Base-by-base conservation (phyloP, 1,140 invertebrate genomes). In the Copidosoma floridanum region DNA sequence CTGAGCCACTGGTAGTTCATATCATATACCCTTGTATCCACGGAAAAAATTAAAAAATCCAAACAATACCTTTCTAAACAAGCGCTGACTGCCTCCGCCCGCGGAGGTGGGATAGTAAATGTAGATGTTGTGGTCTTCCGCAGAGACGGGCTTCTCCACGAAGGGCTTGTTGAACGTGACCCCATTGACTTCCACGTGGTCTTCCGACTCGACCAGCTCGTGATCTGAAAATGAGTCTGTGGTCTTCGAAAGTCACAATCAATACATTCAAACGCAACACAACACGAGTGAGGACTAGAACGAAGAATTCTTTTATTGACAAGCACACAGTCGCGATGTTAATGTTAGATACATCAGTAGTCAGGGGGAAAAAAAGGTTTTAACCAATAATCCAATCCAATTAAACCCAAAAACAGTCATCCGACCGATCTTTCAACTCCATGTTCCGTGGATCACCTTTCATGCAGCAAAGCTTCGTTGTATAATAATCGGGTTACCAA, bases 41-140 rank as follows among this genome's bases (percentile, higher is more conserved):
- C 18, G 54, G 40, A 54, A 21, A 55, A 40, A 38, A 29, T 23
- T 24, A 47, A 50, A 58, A 54, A 27, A 46, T 26, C 12, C 23
- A 14, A 16, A 54, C 35, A 55, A 83, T 90, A 94, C 92, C 85
- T 99, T 99, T 74, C 97, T 86, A 81, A 99, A 99, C 38, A 99
- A 82, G 68, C 95, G 84, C 75, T 99, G 97, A 76, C 94, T 96
- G 2, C 97, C 97, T 3, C 91, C 92, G 3, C 98, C 98, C n/a
- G 97, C 98, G 3, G 94, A 95, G 3, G 94, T 95, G 0, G 97
- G 98, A 82, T 99, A 99, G 80, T 99, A 99, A 69, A 99, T 99
- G 77, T 98, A 99, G 73, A 99, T 98, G 77, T 99, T 99, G 78
- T 99, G 98, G 82, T 99, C 97, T 82, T 99, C 98, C 0, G 98